Percentiles rank a stretch among this genome's conserved stretches.
These are phyloP conservation scores for Agriopis marginaria DNA, from an alignment of 2,888 invertebrate species.

Conservation along the genomic window DNA sequence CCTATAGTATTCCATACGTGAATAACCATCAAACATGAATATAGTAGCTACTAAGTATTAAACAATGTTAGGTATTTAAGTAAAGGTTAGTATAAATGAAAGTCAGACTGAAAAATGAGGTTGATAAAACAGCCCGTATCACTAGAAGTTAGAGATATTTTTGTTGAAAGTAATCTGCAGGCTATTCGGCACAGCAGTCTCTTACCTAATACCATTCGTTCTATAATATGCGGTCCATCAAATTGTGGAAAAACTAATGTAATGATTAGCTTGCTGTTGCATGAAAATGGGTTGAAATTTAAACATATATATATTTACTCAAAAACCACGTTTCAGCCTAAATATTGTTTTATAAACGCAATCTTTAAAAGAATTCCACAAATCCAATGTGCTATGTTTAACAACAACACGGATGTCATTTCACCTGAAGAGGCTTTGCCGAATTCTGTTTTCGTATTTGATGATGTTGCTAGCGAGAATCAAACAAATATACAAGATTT, in stretches of 20 bases:
- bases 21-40: too few relatives aligned
- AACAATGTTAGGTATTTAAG: too few relatives aligned
- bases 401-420: conserved; percentile 21
- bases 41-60: too few relatives aligned
- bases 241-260: conserved; percentile 48
- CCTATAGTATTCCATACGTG: too few relatives aligned
- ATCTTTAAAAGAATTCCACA: conserved; percentile 17
- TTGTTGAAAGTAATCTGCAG: too few relatives aligned
- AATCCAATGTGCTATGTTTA: conserved; percentile 8
- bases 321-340: conserved; percentile 33
- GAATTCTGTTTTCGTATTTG: conserved; percentile 41
- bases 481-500: conserved; percentile 31
- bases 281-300: conserved; percentile 32
- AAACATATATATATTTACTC: conserved; percentile 38
- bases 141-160: too few relatives aligned
- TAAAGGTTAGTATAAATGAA: too few relatives aligned
- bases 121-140: too few relatives aligned
- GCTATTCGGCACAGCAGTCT: conserved; percentile 6
- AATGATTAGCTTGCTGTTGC: conserved; percentile 37
- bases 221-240: conserved; percentile 42
- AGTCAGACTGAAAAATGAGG: too few relatives aligned
- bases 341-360: conserved; percentile 22
- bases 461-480: conserved; percentile 41
- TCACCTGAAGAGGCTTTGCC: conserved; percentile 35
- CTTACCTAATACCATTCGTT: conserved; percentile 34